Evolutionary conservation across 2,888 invertebrate species (phyloP).

Genomic region (Sinopyrophorus schimmeli): DNA sequence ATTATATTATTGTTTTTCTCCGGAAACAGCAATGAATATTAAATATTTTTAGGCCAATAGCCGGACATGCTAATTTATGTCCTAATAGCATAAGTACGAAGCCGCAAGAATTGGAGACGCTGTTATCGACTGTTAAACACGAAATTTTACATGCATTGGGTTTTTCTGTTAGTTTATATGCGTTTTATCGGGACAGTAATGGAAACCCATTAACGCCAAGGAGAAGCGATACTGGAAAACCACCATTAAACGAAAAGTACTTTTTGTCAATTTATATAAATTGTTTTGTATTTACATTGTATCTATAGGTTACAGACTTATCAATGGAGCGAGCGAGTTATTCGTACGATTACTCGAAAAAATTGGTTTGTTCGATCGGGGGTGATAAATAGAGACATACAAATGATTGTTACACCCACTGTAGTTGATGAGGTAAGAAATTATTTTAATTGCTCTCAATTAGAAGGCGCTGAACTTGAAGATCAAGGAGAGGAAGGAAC

Average conservation of each 20-base stretch:
- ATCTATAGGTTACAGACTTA: slow-evolving; percentile 82
- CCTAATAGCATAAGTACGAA: slow-evolving; percentile 92
- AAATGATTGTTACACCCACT: slow-evolving; percentile 73
- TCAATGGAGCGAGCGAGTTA: slow-evolving; percentile 91
- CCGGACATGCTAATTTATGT: slow-evolving; percentile 98
- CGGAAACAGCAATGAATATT: neutral
- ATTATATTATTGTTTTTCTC: no score
- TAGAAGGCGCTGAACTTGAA: slow-evolving; percentile 97
- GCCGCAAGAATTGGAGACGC: slow-evolving; percentile 85
- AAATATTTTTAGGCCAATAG: slow-evolving; percentile 77
- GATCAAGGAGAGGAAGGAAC: slow-evolving; percentile 99
- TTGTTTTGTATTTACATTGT: slow-evolving; percentile 1
- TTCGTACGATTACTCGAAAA: slow-evolving; percentile 68
- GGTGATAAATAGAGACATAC: slow-evolving; percentile 50
- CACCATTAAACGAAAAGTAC: slow-evolving; percentile 84
- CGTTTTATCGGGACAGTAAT: slow-evolving; percentile 90
- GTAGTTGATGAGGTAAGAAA: slow-evolving; percentile 85
- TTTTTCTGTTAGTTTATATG: slow-evolving; percentile 95
- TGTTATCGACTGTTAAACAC: slow-evolving; percentile 96
- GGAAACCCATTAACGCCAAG: slow-evolving; percentile 86
- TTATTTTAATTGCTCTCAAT: slow-evolving; percentile 82
- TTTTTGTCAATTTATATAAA: slow-evolving; percentile 48
- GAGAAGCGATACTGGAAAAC: slow-evolving; percentile 83
- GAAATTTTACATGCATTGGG: slow-evolving; percentile 98
- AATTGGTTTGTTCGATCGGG: slow-evolving; percentile 51